Percentiles rank a stretch among this genome's conserved stretches.
phyloP scores from a whole-genome alignment of 2,797 vertebrate genomes.

The Sebastes trivittatus region DNA sequence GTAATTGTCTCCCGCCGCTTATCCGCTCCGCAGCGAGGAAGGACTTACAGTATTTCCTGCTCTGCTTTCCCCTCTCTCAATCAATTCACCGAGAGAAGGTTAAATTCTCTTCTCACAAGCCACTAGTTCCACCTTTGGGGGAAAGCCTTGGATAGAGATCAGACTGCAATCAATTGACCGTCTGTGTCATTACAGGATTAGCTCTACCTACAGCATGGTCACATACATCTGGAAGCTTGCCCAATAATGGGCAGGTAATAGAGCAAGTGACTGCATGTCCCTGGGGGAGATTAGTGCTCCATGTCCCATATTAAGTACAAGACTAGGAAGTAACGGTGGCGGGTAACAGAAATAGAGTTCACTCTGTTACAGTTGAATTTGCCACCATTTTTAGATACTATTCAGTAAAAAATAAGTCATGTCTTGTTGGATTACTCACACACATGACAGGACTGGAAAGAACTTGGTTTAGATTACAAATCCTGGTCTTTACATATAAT shows the following conservation, averaged over 20 bases:
- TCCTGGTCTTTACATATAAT: not conserved
- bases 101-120: conserved; percentile 56
- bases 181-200: conserved; percentile 80
- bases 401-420: not conserved
- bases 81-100: conserved; percentile 67
- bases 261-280: conserved; percentile 72
- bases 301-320: conserved; percentile 61
- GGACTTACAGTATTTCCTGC: conserved; percentile 40
- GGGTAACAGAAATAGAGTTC: conserved; percentile 37
- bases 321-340: conserved; percentile 37
- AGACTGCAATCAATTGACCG: conserved; percentile 80
- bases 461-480: not conserved
- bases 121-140: conserved; percentile 53
- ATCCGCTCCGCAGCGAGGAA: conserved; percentile 27
- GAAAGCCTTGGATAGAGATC: conserved; percentile 67
- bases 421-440: not conserved
- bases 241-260: conserved; percentile 76
- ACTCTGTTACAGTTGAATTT: not conserved
- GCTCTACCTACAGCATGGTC: conserved; percentile 68
- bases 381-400: not conserved
- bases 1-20: conserved; percentile 42
- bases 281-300: conserved; percentile 68
- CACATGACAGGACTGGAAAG: not conserved
- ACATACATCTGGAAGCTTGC: conserved; percentile 66
- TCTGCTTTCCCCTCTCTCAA: conserved; percentile 28